Conservation (phyloP, 2,888 invertebrate genomes). For the Hybos culiciformis region DNA sequence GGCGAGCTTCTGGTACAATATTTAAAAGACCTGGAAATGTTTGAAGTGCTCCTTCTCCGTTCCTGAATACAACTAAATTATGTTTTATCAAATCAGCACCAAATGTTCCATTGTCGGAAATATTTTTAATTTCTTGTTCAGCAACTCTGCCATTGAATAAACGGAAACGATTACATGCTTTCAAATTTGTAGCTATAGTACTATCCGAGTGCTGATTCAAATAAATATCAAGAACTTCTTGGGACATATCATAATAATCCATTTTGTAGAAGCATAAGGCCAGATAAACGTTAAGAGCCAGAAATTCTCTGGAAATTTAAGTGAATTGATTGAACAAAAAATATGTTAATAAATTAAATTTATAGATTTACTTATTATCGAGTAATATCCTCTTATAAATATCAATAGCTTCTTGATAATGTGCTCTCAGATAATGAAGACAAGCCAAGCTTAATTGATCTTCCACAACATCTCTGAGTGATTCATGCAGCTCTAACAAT, state of each 20-base stretch:
- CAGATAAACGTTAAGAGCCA: constrained; percentile 93
- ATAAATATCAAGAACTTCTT: constrained; percentile 91
- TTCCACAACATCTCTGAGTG: constrained; percentile 75
- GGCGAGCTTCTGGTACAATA: constrained; percentile 89
- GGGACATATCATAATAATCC: constrained; percentile 96
- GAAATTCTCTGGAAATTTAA: constrained; percentile 53
- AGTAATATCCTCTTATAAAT: constrained; percentile 88
- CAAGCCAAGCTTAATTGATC: constrained; percentile 93
- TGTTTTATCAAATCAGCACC: constrained; percentile 89
- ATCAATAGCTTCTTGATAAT: constrained; percentile 97
- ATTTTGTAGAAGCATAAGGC: constrained; percentile 96
- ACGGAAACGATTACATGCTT: constrained; percentile 58
- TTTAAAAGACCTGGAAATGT: constrained; percentile 79
- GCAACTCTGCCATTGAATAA: constrained; percentile 91
- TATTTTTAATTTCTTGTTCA: constrained; percentile 79
- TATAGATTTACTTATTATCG: constrained; percentile 62
- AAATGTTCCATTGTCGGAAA: constrained; percentile 59
- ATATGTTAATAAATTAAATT: not conserved
- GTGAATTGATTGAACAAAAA: not conserved
- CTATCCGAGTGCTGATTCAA: constrained; percentile 84
- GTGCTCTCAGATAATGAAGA: constrained; percentile 87
- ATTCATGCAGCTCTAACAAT: constrained; percentile 70
- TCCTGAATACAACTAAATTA: constrained; percentile 87
- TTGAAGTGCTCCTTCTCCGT: constrained; percentile 88
- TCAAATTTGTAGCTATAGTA: constrained; percentile 88